These are phyloP conservation scores for Gymnorhina tibicen DNA, from an alignment of 2,113 vertebrate genomes.

Conservation along the genomic window DNA sequence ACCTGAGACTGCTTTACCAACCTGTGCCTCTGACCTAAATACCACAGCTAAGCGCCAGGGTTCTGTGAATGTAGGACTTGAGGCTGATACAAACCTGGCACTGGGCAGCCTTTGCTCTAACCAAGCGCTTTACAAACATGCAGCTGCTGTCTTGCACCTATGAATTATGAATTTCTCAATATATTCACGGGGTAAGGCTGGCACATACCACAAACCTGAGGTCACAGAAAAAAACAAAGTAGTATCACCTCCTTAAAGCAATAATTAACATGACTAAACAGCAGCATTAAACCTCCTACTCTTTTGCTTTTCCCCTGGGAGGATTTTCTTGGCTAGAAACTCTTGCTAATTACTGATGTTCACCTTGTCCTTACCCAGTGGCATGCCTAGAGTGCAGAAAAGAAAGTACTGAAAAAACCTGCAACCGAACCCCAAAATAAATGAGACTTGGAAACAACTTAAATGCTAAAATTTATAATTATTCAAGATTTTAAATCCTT, in stretches of 20 bases:
- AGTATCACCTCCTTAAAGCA: not conserved
- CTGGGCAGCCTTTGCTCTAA: not conserved
- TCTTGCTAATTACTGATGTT: not conserved
- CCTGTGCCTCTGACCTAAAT: constrained; percentile 24
- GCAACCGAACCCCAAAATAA: accelerated
- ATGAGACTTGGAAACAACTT: not conserved
- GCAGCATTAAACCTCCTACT: not conserved
- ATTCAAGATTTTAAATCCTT: not conserved
- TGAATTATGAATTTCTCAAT: not conserved
- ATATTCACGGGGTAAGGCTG: not conserved
- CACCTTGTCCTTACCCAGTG: not conserved
- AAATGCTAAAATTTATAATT: not conserved
- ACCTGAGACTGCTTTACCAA: not conserved
- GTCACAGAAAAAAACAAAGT: not conserved
- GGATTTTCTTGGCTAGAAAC: not conserved
- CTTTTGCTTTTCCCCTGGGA: not conserved
- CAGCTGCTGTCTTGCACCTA: not conserved
- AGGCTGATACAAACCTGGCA: not conserved
- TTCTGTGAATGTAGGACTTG: not conserved
- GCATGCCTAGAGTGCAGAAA: not conserved
- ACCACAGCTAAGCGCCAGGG: not conserved
- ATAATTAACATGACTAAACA: not conserved
- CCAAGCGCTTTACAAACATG: not conserved
- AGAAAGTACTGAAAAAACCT: not conserved
- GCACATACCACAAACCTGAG: not conserved